Base-by-base conservation (phyloP, 2,888 invertebrate genomes). In the Leucophora obtusa region DNA sequence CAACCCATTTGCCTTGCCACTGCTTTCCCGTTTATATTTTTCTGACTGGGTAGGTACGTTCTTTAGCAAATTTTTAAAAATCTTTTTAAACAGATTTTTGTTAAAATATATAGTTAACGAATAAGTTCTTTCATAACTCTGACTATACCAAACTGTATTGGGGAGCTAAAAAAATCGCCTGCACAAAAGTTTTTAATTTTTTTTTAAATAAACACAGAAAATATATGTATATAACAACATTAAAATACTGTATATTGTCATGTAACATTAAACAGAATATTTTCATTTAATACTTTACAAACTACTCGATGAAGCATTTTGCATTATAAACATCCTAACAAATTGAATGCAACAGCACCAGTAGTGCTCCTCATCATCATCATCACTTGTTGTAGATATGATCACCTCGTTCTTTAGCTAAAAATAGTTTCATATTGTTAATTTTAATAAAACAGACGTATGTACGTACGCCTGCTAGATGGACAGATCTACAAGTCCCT, bases 371-470 rank as follows among this genome's bases (percentile, higher is more conserved):
- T 43, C 60, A 62, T 21, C 47, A 38, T 43, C 14, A 14, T 6
- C 50, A 33, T 47, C 43, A 47, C 43, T 47, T 47, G 43, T 47
- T 11, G 5, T n/a, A n/a, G 14, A 47, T 47, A 47, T n/a, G 14
- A 47, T 54, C 56, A 56, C 50, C 24, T 69, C 56, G 58, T 33
- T n/a, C n/a, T 47, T 11, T 50, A 58, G 63, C 71, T 80, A 80
- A 69, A 76, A 80, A 80, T 76, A 80, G 54, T 50, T 50, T 15
- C 35, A 58, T 62, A 53, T 68, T 68, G 68, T 75, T 75, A 75
- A 68, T 75, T 75, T 76, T 59, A 63, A 68, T 59, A 69, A 75
- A 75, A 75, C 71, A 79, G 71, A 75, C 65, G 38, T 60, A 24
- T 28, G 28, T 6, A 28, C 7, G 28, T 28, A 3, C 6, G 28